Percentiles rank a stretch among this genome's conserved stretches.
Evolutionary conservation across 2,113 vertebrate genomes (phyloP).

Genomic region (Suricata suricatta): DNA sequence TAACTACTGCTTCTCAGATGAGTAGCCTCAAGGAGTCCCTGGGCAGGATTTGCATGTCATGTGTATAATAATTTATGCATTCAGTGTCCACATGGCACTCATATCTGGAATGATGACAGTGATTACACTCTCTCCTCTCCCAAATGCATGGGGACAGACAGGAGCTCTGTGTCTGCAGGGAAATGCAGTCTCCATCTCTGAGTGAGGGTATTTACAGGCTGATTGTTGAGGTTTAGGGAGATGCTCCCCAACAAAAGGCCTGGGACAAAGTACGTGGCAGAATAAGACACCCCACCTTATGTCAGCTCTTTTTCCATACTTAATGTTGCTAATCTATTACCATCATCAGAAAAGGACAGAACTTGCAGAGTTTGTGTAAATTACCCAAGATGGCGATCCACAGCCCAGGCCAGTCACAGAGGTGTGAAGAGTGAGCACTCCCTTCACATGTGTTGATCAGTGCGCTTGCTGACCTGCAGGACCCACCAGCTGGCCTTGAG

Average conservation of each 20-base stretch:
- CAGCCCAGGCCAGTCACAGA: neutral
- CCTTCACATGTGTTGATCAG: rapidly evolving
- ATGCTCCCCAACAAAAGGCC: neutral
- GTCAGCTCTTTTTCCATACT: neutral
- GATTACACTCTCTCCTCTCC: neutral
- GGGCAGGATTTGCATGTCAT: neutral
- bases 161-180: neutral
- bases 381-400: neutral
- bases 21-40: neutral
- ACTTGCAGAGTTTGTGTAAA: neutral
- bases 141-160: neutral
- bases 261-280: neutral
- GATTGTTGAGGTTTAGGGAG: neutral
- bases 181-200: neutral
- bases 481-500: neutral
- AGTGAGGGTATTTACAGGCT: neutral
- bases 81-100: neutral
- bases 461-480: neutral
- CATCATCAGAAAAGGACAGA: neutral
- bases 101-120: neutral
- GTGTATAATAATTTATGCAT: neutral
- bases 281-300: neutral
- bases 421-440: neutral
- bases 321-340: neutral
- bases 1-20: neutral